Evolutionary conservation across 2,797 vertebrate genomes (phyloP), one percentile per base, ranked within the genome.

Genomic region (Coregonus suidteri): DNA sequence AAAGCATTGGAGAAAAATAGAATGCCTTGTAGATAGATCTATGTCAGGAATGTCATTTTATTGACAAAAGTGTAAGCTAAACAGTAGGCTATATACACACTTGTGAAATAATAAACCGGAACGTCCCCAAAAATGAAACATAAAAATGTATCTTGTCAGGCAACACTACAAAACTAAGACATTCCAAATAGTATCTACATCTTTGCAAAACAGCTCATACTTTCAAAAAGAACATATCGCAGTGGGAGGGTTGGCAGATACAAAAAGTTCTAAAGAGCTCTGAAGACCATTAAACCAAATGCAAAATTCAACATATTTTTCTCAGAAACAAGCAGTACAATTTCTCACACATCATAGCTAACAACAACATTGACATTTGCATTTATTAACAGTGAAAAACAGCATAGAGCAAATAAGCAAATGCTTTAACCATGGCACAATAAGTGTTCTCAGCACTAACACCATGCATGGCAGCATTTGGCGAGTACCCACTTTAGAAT

Each of bases 11-110:
- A 88, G 79, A 83, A 82, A 83, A 78, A 85, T 82, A 87, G 78
- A 85, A 85, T 86, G 81, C 76, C 88, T 85, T 84, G 75, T 75
- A 79, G 82, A 75, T 75, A 79, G 71, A 85, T 83, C 59, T 71
- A 83, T 77, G 88, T 91, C 85, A 95, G 92, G 88, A 94, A 94
- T 92, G 93, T 89, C 95, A 93, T 94, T 98, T 98, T 97, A 98
- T 97, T 97, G 95, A 94, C 95, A 95, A 94, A 94, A 95, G 94
- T 93, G 92, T 93, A 91, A 91, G 93, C 92, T 94, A 88, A 95
- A 95, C 94, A 97, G 87, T 91, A 93, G 41, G 41, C 41, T 94
- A 93, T 94, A 94, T 91, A 96, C 93, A 96, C 71, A 73, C 71
- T 37, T 30, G 25, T 41, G 73, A 74, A 34, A 64, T 74, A 37